phyloP scores from a whole-genome alignment of 1,140 invertebrate genomes.

The Drosophila sechellia region DNA sequence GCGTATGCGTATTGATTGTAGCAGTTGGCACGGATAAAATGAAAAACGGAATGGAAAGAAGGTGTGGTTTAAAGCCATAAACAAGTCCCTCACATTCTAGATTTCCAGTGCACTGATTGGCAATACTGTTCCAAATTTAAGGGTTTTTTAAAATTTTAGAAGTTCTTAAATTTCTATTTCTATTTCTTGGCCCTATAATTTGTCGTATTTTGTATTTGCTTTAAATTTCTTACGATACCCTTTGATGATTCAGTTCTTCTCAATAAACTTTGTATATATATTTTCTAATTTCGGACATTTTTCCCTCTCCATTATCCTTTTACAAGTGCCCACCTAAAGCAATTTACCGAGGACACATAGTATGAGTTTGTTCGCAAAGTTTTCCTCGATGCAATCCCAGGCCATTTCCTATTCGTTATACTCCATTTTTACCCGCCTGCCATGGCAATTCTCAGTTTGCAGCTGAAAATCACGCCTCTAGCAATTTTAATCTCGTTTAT shows the following conservation, averaged over 20 bases:
- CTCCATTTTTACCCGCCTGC: slow-evolving; percentile 9
- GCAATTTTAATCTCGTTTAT: slow-evolving; percentile 82
- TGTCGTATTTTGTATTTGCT: background rate
- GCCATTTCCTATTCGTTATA: background rate
- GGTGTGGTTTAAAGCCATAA: background rate
- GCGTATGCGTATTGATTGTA: slow-evolving; percentile 71
- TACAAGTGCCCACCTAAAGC: background rate
- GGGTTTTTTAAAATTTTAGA: background rate
- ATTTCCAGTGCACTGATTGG: too few species aligned
- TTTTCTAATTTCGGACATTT: background rate
- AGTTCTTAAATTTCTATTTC: background rate
- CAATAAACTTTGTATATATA: background rate
- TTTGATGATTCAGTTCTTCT: background rate
- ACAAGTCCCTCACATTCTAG: too few species aligned
- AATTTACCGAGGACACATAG: slow-evolving; percentile 18
- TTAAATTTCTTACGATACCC: background rate
- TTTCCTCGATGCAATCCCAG: background rate
- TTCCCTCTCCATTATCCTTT: background rate
- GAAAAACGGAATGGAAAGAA: background rate
- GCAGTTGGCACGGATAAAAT: slow-evolving; percentile 6
- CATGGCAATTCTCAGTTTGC: slow-evolving; percentile 31
- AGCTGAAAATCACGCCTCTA: slow-evolving; percentile 62
- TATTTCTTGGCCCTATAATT: background rate
- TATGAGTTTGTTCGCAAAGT: background rate
- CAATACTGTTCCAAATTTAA: background rate